Evolutionary conservation across 1,140 invertebrate species (phyloP), one percentile per base, ranked within the genome.

Genomic region (Conus ventricosus): DNA sequence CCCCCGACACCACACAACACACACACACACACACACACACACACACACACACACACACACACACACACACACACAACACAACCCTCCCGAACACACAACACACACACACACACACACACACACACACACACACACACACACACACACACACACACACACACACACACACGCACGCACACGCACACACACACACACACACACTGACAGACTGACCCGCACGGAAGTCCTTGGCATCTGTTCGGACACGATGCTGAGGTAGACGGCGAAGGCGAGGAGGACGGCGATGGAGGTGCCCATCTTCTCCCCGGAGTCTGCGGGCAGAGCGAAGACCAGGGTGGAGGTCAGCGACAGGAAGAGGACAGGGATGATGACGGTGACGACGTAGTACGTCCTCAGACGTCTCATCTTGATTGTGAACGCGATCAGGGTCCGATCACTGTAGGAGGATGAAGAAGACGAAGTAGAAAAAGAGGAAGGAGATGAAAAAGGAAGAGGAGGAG

Each of bases 261-360:
- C 92, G 55, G 91, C 92, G 60, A 91, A 90, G n/a, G 92, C 90
- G 25, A 93, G 87, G n/a, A 93, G 91, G 25, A 92, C 93, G 0
- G 92, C 92, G 54, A 93, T 90, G 27, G 90, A 91, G 39, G 92
- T 90, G 53, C 87, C 90, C 76, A 93, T 92, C 88, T 93, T 93
- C 84, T 93, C 92, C 8, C 91, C 93, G 75, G 85, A 84, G 55
- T 92, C 91, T 83, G 89, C 89, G 10, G 93, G 93, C 25, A 93
- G 83, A 67, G 88, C 78, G 87, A 93, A 93, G 17, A 88, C 90
- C 39, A 93, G 90, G 27, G 92, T 80, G n/a, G 91, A 89, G 60
- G 93, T 86, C 27, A 92, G 57, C 54, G 90, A 92, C 63, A 93
- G 86, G 20, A 92, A 71, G 23, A 93, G 60, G 15, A 89, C 90